A percentile compares a stretch with the other conserved stretches of the same genome.
phyloP scores from a whole-genome alignment of 2,113 vertebrate species.

The Pampusana beccarii region DNA sequence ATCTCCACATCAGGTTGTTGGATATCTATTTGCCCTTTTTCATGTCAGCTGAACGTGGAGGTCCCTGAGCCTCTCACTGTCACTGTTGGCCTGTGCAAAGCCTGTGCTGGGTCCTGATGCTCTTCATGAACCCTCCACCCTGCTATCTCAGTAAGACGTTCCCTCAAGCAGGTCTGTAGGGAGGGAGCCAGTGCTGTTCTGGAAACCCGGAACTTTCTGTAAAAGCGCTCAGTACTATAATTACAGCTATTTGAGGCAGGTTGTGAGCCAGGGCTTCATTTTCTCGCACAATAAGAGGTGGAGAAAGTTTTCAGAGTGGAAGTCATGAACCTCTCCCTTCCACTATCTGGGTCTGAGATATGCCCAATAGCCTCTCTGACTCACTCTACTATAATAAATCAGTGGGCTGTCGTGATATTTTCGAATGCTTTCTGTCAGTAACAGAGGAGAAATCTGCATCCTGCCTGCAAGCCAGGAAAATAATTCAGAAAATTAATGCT shows the following conservation, averaged over 20 bases:
- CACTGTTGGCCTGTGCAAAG: background rate
- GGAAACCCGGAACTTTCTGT: background rate
- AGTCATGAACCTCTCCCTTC: background rate
- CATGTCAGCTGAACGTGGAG: rapidly evolving
- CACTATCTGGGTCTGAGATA: background rate
- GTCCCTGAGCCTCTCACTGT: background rate
- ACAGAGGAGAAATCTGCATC: background rate
- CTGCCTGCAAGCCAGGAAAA: constrained; percentile 25
- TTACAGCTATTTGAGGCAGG: background rate
- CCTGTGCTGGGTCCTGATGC: background rate
- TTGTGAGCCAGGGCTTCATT: background rate
- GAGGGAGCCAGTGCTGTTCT: background rate
- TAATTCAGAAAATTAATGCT: constrained; percentile 24
- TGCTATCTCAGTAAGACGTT: background rate
- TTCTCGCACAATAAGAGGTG: background rate
- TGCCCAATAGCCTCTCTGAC: background rate
- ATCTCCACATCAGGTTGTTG: background rate
- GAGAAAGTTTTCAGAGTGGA: background rate
- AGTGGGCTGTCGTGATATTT: background rate
- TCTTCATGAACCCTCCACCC: background rate
- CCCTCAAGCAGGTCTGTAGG: background rate
- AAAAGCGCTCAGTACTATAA: background rate
- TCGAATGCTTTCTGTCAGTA: constrained; percentile 13
- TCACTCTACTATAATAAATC: constrained; percentile 5
- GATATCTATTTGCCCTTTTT: background rate